phyloP scores from a whole-genome alignment of 2,797 vertebrate species.

The Glyptemys insculpta region DNA sequence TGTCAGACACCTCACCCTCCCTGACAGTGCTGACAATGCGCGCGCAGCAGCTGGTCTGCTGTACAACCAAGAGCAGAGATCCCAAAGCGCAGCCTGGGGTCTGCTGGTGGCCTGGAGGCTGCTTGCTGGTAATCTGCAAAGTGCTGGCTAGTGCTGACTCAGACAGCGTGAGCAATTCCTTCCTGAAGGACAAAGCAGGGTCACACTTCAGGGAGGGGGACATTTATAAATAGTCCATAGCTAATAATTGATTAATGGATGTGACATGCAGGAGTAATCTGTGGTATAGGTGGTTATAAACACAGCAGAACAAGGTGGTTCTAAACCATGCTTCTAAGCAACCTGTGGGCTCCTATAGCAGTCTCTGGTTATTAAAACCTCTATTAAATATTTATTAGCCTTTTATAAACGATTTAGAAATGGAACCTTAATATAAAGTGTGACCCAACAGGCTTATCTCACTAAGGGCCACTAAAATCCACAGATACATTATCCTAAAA shows the following conservation, averaged over 20 bases:
- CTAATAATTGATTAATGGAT: not conserved
- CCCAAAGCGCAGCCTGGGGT: not conserved
- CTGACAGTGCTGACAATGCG: not conserved
- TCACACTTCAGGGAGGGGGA: not conserved
- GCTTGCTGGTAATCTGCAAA: not conserved
- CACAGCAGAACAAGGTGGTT: not conserved
- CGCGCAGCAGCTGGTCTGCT: not conserved
- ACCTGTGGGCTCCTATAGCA: not conserved
- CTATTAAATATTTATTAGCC: not conserved
- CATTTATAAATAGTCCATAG: not conserved
- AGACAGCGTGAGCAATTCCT: not conserved
- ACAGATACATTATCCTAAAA: not conserved
- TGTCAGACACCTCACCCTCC: not conserved
- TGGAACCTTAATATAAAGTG: not conserved
- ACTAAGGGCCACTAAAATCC: not conserved
- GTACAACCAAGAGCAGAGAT: not conserved
- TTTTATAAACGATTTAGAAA: not conserved
- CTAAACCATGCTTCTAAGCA: not conserved
- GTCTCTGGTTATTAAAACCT: not conserved
- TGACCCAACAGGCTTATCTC: not conserved
- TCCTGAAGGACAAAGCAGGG: not conserved
- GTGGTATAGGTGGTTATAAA: not conserved
- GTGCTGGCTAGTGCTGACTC: not conserved
- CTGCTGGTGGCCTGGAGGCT: not conserved
- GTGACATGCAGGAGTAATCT: not conserved